Base-by-base conservation (phyloP, 2,113 vertebrate genomes). In the Apaloderma vittatum region DNA sequence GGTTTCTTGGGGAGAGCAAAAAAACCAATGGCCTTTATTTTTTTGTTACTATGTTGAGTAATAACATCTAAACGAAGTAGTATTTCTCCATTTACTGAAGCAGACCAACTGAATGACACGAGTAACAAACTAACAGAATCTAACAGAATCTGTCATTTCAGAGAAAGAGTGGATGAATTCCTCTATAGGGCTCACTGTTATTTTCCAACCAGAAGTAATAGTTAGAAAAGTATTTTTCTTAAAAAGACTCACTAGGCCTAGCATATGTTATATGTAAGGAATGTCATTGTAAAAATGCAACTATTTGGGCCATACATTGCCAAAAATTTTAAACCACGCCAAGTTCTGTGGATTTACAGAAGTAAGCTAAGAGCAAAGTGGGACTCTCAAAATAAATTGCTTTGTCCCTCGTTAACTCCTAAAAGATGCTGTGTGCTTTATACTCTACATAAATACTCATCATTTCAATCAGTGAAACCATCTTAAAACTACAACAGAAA, bases 401-500 rank as follows among this genome's bases (percentile, higher is more conserved):
- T 34, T 84, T 54, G 27, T 59, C 37, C 48, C 45, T 73, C 30
- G n/a, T 57, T 79, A 85, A 78, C 36, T 65, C 32, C n/a, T 45
- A 58, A 32, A 43, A 84, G 76, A 11, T 75, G 34, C 22, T 81
- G 21, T 37, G 34, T 81, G 66, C 32, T 65, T 80, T 86, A 67
- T 48, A 48, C 45, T 52, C 40, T 58, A 68, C 49, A 61, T 19
- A 72, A 88, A 32, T 14, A 52, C 30, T 66, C 46, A 27, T 59
- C 0, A 36, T 73, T 88, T 90, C 51, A 34, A n/a, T 81, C 34
- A 80, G 43, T 75, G 84, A 92, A 94, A 78, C 24, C 11, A 84
- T 84, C 84, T 84, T 19, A 52, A 77, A 95, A 92, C 65, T 54
- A 62, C 62, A 89, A 81, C 17, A 82, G 61, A 66, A 88, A 83